Evolutionary conservation across 2,797 vertebrate species (phyloP), one percentile per base, ranked within the genome.

Genomic region (Glyptemys insculpta): DNA sequence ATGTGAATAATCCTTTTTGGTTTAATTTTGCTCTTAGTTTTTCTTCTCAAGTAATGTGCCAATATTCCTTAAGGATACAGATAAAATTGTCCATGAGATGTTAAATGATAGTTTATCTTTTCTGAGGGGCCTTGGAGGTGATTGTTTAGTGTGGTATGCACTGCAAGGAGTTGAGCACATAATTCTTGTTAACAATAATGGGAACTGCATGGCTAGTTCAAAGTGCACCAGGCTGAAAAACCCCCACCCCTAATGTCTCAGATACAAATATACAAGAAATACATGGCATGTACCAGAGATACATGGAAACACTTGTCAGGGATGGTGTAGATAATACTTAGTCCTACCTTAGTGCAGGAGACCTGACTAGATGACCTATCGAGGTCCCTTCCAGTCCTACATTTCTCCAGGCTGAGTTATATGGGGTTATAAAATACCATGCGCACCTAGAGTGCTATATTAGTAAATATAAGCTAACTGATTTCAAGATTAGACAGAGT

Each of bases 111-210:
- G 3, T 96, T 96, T 56, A 84, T 86, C 1, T 18, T 94, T 54
- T 95, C 82, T 92, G 50, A 93, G 89, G 87, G 47, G 23, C 79
- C 79, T 54, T 94, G 78, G 72, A 96, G 86, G 41, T 1, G 2
- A 91, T 91, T 94, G 74, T 92, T 95, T 95, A 91, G 25, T 95
- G 49, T 2, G 5, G 29, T 92, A 74, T 88, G 85, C 90, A 50
- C 62, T 90, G 47, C 1, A 10, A 47, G 62, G 31, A 97, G 79
- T 79, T 87, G 62, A 85, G 59, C 34, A 79, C 81, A 23, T 83
- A 92, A 91, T 94, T 95, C 15, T 34, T 74, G 47, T 78, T 44
- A 93, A 91, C 0, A 0, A 31, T 57, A 62, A 76, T 89, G 21
- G n/a, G 53, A 81, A 49, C 31, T 16, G 5, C 78, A n/a, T 80